Evolutionary conservation across 1,140 invertebrate species (phyloP).

Genomic region (Hypothenemus hampei): DNA sequence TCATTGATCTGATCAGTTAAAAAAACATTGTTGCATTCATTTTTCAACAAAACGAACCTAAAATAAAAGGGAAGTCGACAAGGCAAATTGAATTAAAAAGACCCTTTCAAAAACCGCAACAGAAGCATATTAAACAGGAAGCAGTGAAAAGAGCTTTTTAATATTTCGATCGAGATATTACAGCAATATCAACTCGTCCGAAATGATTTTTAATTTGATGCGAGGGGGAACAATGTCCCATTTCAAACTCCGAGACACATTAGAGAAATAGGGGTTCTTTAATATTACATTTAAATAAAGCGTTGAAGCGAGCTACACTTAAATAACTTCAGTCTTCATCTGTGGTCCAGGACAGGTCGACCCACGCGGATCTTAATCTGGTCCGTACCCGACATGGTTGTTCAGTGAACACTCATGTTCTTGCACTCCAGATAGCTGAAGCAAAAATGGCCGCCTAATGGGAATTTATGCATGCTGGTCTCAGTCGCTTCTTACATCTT

Average conservation of each 20-base stretch:
- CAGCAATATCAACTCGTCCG: background rate
- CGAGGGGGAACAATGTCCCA: background rate
- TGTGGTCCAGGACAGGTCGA: constrained; percentile 15
- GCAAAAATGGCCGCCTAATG: constrained; percentile 32
- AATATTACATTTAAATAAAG: too few species aligned
- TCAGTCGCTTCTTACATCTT: constrained; percentile 30
- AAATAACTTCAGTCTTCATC: background rate
- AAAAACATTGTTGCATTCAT: too few species aligned
- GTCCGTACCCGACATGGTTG: constrained; percentile 23
- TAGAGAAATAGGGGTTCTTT: too few species aligned
- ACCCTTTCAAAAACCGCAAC: background rate
- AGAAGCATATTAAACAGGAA: too few species aligned
- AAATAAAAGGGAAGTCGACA: too few species aligned
- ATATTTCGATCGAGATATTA: constrained; percentile 7
- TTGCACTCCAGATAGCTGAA: constrained; percentile 31
- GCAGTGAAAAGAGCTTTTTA: constrained; percentile 8
- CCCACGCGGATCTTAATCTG: constrained; percentile 29
- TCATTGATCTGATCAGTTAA: too few species aligned
- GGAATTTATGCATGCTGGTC: constrained; percentile 30
- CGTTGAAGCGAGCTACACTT: too few species aligned
- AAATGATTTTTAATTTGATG: constrained; percentile 8
- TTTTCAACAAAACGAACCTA: too few species aligned
- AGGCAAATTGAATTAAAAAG: too few species aligned
- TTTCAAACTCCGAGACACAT: background rate
- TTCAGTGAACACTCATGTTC: constrained; percentile 37